These are phyloP conservation scores for Antennarius maculatus DNA, from an alignment of 2,797 vertebrate genomes.

Conservation along the genomic window DNA sequence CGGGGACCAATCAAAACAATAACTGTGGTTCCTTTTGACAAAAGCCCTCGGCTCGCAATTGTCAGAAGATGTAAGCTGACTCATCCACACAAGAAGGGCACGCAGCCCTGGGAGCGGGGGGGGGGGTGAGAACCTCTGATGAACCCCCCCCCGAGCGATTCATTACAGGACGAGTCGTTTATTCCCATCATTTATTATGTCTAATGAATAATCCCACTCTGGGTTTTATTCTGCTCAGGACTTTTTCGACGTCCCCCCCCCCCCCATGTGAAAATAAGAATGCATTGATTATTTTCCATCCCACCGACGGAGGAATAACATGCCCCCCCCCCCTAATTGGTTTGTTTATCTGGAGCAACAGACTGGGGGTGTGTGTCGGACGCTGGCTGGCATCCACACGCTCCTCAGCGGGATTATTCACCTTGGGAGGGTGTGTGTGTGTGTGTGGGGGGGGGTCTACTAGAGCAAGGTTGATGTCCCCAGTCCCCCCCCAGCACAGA, in stretches of 20 bases:
- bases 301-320: slow-evolving; percentile 79
- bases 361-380: slow-evolving; percentile 80
- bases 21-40: slow-evolving; percentile 80
- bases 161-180: slow-evolving; percentile 79
- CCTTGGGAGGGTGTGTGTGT: slow-evolving; percentile 61
- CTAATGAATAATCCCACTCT: slow-evolving; percentile 74
- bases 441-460: slow-evolving; percentile 55
- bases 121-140: slow-evolving; percentile 72
- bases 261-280: slow-evolving; percentile 70
- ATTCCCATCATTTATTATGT: slow-evolving; percentile 76
- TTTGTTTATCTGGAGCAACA: slow-evolving; percentile 84
- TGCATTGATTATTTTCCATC: slow-evolving; percentile 82
- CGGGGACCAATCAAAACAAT: slow-evolving; percentile 76
- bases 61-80: slow-evolving; percentile 83
- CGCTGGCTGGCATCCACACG: slow-evolving; percentile 80
- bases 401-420: slow-evolving; percentile 80
- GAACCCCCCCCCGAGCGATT: slow-evolving; percentile 77
- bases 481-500: slow-evolving; percentile 59
- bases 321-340: slow-evolving; percentile 77
- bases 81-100: slow-evolving; percentile 82
- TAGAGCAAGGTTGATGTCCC: slow-evolving; percentile 80
- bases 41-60: slow-evolving; percentile 78
- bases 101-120: slow-evolving; percentile 75
- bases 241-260: slow-evolving; percentile 60
- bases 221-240: slow-evolving; percentile 72